Percentiles rank a stretch among this genome's conserved stretches.
Conservation (phyloP, 2,113 vertebrate genomes). For the Phrynosoma blainvillii region DNA sequence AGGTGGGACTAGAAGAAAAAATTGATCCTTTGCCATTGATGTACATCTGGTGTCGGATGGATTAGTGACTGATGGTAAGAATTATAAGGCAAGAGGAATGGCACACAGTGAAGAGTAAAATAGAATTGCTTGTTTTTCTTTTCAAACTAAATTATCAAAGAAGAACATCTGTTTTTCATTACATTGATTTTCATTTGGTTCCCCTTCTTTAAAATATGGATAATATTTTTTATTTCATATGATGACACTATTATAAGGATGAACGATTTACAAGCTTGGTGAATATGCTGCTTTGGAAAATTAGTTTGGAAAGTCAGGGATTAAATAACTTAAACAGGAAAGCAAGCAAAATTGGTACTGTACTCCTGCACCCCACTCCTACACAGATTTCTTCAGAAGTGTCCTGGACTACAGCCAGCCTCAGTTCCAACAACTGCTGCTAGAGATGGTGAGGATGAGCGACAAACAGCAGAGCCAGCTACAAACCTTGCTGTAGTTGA, state of each 20-base stretch:
- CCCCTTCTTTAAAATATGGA: not conserved
- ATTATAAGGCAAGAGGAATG: not conserved
- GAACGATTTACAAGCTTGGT: not conserved
- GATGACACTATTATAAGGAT: not conserved
- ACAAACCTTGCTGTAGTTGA: too few species aligned
- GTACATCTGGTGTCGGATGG: not conserved
- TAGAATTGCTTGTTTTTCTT: not conserved
- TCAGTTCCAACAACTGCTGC: too few species aligned
- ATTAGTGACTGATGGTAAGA: not conserved
- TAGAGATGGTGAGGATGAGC: too few species aligned
- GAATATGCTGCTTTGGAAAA: not conserved
- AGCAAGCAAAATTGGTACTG: not conserved
- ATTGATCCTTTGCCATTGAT: not conserved
- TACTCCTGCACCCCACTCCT: not conserved
- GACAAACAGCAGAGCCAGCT: too few species aligned
- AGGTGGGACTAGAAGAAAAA: not conserved
- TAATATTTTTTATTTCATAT: not conserved
- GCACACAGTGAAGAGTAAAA: not conserved
- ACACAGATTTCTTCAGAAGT: not conserved
- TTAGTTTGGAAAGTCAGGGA: not conserved
- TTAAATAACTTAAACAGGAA: not conserved
- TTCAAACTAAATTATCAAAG: not conserved
- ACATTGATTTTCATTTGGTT: not conserved
- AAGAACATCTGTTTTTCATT: not conserved
- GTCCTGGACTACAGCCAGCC: too few species aligned